Base-by-base conservation (phyloP, 2,113 vertebrate genomes). In the Leptosomus discolor region DNA sequence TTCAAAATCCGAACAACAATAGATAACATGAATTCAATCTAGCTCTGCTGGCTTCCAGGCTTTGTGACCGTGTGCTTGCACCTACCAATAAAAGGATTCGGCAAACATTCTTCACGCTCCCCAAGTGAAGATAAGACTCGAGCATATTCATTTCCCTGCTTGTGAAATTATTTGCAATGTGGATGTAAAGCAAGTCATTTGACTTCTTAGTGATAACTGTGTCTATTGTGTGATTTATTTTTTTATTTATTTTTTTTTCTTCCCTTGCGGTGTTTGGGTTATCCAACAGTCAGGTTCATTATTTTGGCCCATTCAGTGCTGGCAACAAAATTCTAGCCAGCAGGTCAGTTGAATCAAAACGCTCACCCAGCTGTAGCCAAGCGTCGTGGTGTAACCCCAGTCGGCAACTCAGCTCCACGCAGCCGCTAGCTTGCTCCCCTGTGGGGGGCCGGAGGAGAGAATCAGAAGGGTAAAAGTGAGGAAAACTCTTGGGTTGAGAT, bases 1-100 rank as follows among this genome's bases (percentile, higher is more conserved):
- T 99, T 93, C 99, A 99, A 98, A 99, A 98, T 96, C 98, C 98
- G 65, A 99, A 98, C 86, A 99, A 98, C 79, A 97, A 98, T 89
- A 98, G 99, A 98, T 99, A 99, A 95, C 98, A 43, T 51, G 51
- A 95, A 69, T 91, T 74, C 65, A 56, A 15, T 27, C n/a, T 78
- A 77, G 57, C 80, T 68, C 83, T 87, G 79, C 91, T 95, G 93
- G 71, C 92, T 92, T 85, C 78, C 90, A 95, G 91, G 89, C 93
- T 90, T 88, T 4, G 18, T 86, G 93, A 84, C 78, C 8, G 1
- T 73, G 63, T 71, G 88, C 95, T 95, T 96, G 92, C 94, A 77
- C 54, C 9, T 80, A 80, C 85, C 80, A 36, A 27, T 64, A 85
- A 69, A 93, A 88, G 85, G 91, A 96, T 95, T 94, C 91, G 92